Base-by-base conservation (phyloP, 2,888 invertebrate species). In the Antheraea assamensis region DNA sequence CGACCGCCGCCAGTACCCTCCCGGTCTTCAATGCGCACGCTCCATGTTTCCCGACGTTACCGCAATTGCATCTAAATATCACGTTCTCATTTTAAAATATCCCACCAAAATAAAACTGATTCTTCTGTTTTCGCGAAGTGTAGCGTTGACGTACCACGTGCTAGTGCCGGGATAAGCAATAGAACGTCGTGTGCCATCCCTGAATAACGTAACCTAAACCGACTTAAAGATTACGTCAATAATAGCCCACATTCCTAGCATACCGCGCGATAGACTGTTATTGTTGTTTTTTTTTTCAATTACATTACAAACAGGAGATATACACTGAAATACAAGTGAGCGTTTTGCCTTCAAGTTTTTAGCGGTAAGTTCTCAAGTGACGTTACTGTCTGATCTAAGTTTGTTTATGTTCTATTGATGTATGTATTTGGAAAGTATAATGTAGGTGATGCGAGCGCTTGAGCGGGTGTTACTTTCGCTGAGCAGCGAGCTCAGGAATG, bases 21-120 rank as follows among this genome's bases (percentile, higher is more conserved):
- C 78, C 81, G 84, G 88, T 81, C 83, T 83, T 86, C 85, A 92
- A 81, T 93, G 94, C 94, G 94, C 93, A 93, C 89, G 85, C 93
- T 91, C 94, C 87, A 80, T 88, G 85, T 82, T 85, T 87, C 86
- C 85, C 87, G 82, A 87, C 86, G 84, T 87, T 87, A 88, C 88
- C 87, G 92, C 91, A 92, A 91, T 88, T 86, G 83, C 85, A 85
- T 84, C 87, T 80, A 81, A 83, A 64, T 85, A 82, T 79, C 82
- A 85, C 80, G 82, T 85, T 85, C 82, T 86, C 84, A 87, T 87
- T 82, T 85, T 87, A 90, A 91, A 90, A 87, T 89, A 89, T 85
- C 87, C 87, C 82, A 82, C 77, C 83, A 87, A 85, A 88, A 85
- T 81, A 85, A 83, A 82, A 74, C 80, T 79, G 80, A 82, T 82